Evolutionary conservation across 2,888 invertebrate genomes (phyloP).

Genomic region (Helobdella robusta): DNA sequence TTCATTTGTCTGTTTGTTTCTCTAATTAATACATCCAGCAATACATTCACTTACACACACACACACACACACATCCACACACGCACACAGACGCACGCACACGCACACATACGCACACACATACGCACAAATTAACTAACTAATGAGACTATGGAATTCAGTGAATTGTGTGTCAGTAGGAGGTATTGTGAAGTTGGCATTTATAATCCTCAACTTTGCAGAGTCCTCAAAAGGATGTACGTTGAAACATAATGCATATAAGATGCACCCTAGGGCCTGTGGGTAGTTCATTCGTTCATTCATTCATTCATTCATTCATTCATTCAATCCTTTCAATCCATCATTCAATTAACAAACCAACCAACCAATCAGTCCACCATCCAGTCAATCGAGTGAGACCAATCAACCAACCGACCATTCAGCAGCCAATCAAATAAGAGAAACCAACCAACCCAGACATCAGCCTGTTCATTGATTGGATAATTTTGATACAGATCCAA

Average conservation of each 20-base stretch:
- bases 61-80: too few relatives aligned
- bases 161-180: slow-evolving; percentile 67
- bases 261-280: slow-evolving; percentile 79
- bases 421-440: too few relatives aligned
- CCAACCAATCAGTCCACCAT: too few relatives aligned
- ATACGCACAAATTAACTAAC: slow-evolving; percentile 52
- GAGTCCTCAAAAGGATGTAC: slow-evolving; percentile 92
- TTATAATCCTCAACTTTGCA: slow-evolving; percentile 85
- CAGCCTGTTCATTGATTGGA: slow-evolving; percentile 77
- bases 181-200: slow-evolving; percentile 82
- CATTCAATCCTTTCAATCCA: too few relatives aligned
- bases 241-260: slow-evolving; percentile 81
- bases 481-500: slow-evolving; percentile 92
- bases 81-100: too few relatives aligned
- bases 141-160: slow-evolving; percentile 79
- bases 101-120: not conserved
- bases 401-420: too few relatives aligned
- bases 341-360: too few relatives aligned
- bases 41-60: not conserved
- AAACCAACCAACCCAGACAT: slow-evolving; percentile 75
- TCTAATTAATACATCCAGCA: not conserved
- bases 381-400: too few relatives aligned
- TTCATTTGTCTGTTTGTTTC: not conserved
- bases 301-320: too few relatives aligned
- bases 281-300: too few relatives aligned